phyloP scores from a whole-genome alignment of 2,888 invertebrate species.

The Atethmia centrago region DNA sequence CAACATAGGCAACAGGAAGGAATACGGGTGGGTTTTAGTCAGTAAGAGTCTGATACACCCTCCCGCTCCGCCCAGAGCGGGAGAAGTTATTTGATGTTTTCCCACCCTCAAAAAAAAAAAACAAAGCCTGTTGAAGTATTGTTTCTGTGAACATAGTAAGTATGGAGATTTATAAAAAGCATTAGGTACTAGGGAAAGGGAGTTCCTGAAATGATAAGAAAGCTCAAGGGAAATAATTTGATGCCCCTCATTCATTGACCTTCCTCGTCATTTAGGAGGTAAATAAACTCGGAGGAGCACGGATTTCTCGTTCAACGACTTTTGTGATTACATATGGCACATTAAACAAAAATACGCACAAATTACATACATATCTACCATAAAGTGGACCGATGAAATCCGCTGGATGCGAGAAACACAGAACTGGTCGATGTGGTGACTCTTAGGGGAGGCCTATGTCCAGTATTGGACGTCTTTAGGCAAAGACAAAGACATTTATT shows the following conservation, averaged over 20 bases:
- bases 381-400: not conserved
- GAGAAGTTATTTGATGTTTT: too few species aligned
- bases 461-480: too few species aligned
- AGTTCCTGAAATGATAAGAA: conserved; percentile 3
- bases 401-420: not conserved
- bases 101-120: too few species aligned
- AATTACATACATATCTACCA: not conserved
- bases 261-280: conserved; percentile 13
- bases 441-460: not conserved
- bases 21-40: too few species aligned
- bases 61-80: too few species aligned
- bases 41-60: too few species aligned
- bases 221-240: conserved; percentile 12
- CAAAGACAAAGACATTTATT: too few species aligned
- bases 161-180: not conserved
- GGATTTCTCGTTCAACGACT: conserved; percentile 1
- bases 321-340: not conserved
- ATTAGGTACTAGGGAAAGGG: not conserved
- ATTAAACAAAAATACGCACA: not conserved
- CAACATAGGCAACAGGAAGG: too few species aligned
- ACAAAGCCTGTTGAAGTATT: not conserved
- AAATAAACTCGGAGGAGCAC: conserved; percentile 8
- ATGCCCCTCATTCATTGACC: conserved; percentile 2
- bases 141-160: not conserved
- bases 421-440: not conserved